Evolutionary conservation across 2,797 vertebrate species (phyloP), one percentile per base, ranked within the genome.

Genomic region (Platyrinchus mystaceus): DNA sequence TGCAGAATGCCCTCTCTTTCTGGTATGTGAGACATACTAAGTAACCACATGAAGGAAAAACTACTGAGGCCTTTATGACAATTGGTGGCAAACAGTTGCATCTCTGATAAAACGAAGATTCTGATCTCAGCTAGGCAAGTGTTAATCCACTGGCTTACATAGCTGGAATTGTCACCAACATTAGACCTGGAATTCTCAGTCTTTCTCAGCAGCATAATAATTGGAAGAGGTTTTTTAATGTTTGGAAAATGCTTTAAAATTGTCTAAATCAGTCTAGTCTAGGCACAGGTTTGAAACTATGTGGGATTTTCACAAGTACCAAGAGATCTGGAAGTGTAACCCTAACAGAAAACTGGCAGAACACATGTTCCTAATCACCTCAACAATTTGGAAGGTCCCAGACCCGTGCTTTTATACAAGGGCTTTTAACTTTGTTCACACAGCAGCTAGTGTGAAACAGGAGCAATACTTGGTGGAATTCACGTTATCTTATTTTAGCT

Each of bases 181-280:
- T 1, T 21, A 28, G 32, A 70, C 36, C 11, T 47, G 24, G 9
- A 22, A 58, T 90, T 83, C 69, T 73, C 34, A 47, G 18, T 50
- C n/a, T 66, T 85, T 91, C 50, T 83, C 19, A 90, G 17, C 27
- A 76, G n/a, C 10, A 20, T 3, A 13, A 26, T 60, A 70, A 47
- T 14, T 60, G 9, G 6, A 64, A 26, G 0, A 52, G 0, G 1
- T n/a, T 85, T 74, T 28, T 60, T 0, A 27, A 69, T n/a, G 19
- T 77, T 90, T 44, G 41, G 19, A 55, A 58, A 20, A 24, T 21
- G 3, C 66, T 80, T 62, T 39, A 27, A 50, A 53, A 37, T 59
- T 24, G 26, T 32, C 19, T 30, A 59, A 93, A 58, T 9, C 9
- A 43, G 19, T 44, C 21, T 39, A 41, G 7, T 27, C 12, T 58